These are phyloP conservation scores for Coturnix japonica DNA, from an alignment of 2,113 vertebrate species.

Conservation along the genomic window DNA sequence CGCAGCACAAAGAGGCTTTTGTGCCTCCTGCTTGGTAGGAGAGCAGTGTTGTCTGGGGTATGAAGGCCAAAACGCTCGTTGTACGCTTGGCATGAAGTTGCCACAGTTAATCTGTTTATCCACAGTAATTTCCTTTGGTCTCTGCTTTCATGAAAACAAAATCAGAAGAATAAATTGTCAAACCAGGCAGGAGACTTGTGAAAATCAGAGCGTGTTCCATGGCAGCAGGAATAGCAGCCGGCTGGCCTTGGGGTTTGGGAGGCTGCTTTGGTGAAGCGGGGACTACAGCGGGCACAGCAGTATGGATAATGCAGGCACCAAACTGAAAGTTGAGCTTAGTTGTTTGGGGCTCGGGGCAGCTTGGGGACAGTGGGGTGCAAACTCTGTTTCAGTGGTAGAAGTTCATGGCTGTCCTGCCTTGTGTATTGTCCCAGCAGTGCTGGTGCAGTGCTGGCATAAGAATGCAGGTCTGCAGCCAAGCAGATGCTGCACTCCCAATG, in stretches of 20 bases:
- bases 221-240: not conserved
- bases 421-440: not conserved
- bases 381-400: not conserved
- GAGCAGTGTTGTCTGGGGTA: not conserved
- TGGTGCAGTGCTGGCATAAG: rapidly evolving
- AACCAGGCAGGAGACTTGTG: constrained; percentile 6
- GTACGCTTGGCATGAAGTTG: not conserved
- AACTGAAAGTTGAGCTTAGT: not conserved
- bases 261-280: not conserved
- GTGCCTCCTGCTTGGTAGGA: constrained; percentile 39
- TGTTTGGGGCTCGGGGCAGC: not conserved
- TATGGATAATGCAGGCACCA: not conserved
- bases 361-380: rapidly evolving
- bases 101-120: constrained; percentile 45
- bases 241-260: not conserved
- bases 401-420: not conserved
- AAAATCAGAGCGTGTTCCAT: not conserved
- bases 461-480: not conserved
- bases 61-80: constrained; percentile 20
- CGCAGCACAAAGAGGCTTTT: constrained; percentile 30
- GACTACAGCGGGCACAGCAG: not conserved
- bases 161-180: constrained; percentile 43
- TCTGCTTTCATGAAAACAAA: constrained; percentile 61
- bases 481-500: not conserved
- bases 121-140: constrained; percentile 21